These are phyloP conservation scores for Acanthococcus lagerstroemiae DNA, from an alignment of 2,888 invertebrate genomes.

Conservation along the genomic window DNA sequence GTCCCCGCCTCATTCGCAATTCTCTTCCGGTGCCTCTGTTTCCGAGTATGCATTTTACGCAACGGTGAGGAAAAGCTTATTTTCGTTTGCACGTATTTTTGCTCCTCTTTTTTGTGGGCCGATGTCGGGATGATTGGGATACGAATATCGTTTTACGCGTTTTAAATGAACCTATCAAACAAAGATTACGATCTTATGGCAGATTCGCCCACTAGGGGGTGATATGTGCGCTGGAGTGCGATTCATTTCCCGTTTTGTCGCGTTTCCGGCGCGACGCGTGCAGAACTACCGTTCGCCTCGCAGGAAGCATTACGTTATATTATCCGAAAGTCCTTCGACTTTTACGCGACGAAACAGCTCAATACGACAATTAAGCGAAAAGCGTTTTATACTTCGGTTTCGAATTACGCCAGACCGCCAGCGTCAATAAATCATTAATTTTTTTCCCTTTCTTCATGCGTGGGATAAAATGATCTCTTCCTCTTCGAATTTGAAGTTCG, in stretches of 20 bases:
- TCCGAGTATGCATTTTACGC: no score
- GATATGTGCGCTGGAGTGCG: not conserved
- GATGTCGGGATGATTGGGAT: no score
- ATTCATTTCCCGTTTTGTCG: constrained; percentile 29
- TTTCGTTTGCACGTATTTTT: no score
- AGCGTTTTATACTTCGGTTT: constrained; percentile 27
- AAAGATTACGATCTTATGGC: constrained; percentile 19
- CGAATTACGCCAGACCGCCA: constrained; percentile 12
- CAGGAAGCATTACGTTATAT: constrained; percentile 29
- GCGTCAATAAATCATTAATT: constrained; percentile 23
- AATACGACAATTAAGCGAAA: constrained; percentile 22
- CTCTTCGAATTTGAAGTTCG: no score
- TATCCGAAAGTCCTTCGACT: constrained; percentile 27
- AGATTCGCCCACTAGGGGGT: not conserved
- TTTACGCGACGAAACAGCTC: constrained; percentile 8
- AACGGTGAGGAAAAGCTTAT: no score
- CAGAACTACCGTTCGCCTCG: not conserved
- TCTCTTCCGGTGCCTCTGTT: no score
- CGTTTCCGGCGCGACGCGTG: constrained; percentile 16
- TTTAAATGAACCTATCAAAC: constrained; percentile 14
- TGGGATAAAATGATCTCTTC: no score
- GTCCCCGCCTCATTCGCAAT: no score
- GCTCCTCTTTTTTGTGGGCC: no score
- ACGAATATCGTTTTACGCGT: not conserved
- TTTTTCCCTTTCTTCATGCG: no score